These are phyloP conservation scores for Callionymus lyra DNA, from an alignment of 2,113 vertebrate species.

Conservation along the genomic window DNA sequence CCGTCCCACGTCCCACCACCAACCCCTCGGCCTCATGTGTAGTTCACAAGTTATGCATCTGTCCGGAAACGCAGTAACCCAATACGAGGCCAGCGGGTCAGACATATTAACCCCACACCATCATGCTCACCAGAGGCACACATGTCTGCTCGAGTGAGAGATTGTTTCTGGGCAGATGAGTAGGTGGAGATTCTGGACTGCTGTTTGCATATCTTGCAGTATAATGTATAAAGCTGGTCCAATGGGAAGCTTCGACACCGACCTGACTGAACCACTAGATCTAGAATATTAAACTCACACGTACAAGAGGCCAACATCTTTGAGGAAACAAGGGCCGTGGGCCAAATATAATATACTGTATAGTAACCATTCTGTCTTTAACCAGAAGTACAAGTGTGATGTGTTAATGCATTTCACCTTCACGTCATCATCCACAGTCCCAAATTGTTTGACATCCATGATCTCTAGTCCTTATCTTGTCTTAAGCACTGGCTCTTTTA, in stretches of 20 bases:
- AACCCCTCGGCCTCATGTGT: neutral
- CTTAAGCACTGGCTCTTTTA: no score
- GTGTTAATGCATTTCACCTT: neutral
- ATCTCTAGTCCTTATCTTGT: no score
- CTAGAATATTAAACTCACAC: no score
- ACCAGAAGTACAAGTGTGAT: conserved; percentile 10
- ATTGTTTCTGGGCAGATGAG: conserved; percentile 20
- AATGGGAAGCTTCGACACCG: no score
- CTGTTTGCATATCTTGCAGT: neutral
- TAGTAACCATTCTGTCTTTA: no score
- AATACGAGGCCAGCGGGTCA: conserved; percentile 15
- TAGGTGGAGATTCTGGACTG: neutral
- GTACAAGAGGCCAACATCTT: no score
- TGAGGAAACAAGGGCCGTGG: no score
- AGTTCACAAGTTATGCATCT: conserved; percentile 15
- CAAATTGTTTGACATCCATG: neutral
- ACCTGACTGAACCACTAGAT: no score
- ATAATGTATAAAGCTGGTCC: no score
- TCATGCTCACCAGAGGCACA: conserved; percentile 3
- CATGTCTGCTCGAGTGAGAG: neutral
- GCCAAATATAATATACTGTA: no score
- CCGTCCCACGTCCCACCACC: no score
- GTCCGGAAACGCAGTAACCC: conserved; percentile 25
- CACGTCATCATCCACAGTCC: neutral
- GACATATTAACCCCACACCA: conserved; percentile 2